These are phyloP conservation scores for Stenchaetothrips biformis DNA, from an alignment of 2,888 invertebrate genomes.

Conservation along the genomic window DNA sequence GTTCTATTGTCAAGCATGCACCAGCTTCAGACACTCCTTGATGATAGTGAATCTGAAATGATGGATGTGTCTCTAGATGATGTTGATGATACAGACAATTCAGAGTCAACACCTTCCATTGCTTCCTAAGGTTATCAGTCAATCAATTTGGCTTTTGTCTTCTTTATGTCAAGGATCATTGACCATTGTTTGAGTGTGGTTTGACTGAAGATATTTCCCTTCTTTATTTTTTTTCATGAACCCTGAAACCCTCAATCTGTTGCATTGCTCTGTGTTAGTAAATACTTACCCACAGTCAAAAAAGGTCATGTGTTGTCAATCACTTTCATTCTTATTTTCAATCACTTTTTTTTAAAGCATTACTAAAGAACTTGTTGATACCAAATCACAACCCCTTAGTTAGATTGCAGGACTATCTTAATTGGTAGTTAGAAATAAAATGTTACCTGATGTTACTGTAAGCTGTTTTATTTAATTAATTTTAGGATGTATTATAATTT, in stretches of 20 bases:
- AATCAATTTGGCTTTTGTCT: background rate
- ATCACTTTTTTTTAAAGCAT: background rate
- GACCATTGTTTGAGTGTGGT: background rate
- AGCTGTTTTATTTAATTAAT: background rate
- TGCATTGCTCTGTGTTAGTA: background rate
- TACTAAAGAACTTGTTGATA: too few relatives aligned
- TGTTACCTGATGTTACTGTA: background rate
- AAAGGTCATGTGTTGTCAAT: too few relatives aligned
- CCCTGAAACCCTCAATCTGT: background rate
- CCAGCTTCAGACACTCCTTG: slow-evolving; percentile 73
- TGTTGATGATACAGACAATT: slow-evolving; percentile 41
- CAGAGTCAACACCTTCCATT: background rate
- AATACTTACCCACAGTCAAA: too few relatives aligned
- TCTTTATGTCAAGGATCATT: slow-evolving; percentile 5
- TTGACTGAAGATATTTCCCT: background rate
- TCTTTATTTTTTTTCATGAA: background rate
- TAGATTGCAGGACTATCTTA: too few relatives aligned
- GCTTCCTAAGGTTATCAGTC: background rate
- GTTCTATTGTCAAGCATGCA: slow-evolving; percentile 82
- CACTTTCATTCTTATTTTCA: background rate
- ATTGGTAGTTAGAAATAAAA: background rate
- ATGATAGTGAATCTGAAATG: slow-evolving; percentile 54
- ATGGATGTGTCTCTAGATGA: slow-evolving; percentile 52
- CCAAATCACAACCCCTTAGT: too few relatives aligned
- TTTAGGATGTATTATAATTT: background rate